These are phyloP conservation scores for Apogon hyalosoma DNA, from an alignment of 2,797 vertebrate species.

Conservation along the genomic window DNA sequence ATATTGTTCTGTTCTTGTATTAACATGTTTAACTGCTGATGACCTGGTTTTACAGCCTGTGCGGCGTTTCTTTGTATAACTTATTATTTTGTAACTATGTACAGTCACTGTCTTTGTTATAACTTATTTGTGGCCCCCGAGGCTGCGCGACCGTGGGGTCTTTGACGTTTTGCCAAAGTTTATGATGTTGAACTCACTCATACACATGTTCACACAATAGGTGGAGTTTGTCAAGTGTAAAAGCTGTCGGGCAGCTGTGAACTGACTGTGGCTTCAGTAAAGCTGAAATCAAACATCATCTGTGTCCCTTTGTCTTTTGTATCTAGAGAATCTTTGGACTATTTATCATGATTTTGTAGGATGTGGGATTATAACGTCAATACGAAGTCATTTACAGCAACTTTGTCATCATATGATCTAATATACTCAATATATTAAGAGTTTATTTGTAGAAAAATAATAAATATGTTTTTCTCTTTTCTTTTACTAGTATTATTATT, in stretches of 20 bases:
- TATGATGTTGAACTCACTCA: constrained; percentile 14
- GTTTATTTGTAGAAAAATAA: too few species aligned
- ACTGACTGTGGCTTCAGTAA: constrained; percentile 61
- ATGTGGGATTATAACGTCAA: too few species aligned
- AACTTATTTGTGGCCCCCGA: constrained; percentile 53
- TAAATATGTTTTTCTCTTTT: too few species aligned
- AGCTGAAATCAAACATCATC: constrained; percentile 35
- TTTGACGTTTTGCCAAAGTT: constrained; percentile 48
- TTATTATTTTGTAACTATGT: constrained; percentile 41
- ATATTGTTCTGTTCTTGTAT: constrained; percentile 7
- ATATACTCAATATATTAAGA: too few species aligned
- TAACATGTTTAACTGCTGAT: constrained; percentile 43
- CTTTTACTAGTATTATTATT: too few species aligned
- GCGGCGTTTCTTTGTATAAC: constrained; percentile 20
- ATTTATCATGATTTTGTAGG: too few species aligned
- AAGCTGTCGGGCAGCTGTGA: constrained; percentile 28
- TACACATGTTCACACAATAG: constrained; percentile 21
- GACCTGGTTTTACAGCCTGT: constrained; percentile 21
- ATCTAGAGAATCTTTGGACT: too few species aligned
- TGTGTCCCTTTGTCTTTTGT: constrained; percentile 26
- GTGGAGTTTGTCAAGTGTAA: constrained; percentile 44
- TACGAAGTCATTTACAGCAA: too few species aligned
- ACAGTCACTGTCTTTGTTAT: constrained; percentile 16
- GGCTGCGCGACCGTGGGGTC: constrained; percentile 12
- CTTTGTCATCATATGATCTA: too few species aligned